Conservation (phyloP, 2,888 invertebrate genomes). For the Caenorhabditis sp. region DNA sequence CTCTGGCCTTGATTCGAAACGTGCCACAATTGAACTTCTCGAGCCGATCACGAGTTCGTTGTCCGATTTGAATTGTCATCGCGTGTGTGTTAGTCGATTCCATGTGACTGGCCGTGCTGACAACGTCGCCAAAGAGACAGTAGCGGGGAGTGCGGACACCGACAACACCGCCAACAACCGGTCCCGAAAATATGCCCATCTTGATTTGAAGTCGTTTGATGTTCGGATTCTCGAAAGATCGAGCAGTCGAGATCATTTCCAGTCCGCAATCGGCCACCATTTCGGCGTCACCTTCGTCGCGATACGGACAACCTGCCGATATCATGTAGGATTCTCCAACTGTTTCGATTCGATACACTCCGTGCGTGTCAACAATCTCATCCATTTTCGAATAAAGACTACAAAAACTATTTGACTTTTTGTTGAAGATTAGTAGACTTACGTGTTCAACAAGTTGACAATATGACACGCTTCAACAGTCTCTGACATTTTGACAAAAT, state of each 20-base stretch:
- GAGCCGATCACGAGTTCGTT: slow-evolving; percentile 47
- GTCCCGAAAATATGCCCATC: slow-evolving; percentile 50
- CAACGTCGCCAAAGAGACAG: slow-evolving; percentile 63
- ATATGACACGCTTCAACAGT: slow-evolving; percentile 96
- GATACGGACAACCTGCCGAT: slow-evolving; percentile 56
- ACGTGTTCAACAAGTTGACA: slow-evolving; percentile 87
- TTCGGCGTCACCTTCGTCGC: slow-evolving; percentile 49
- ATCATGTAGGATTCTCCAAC: slow-evolving; percentile 63
- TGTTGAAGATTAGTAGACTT: slow-evolving; percentile 65
- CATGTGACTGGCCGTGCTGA: slow-evolving; percentile 59
- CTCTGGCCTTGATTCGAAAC: slow-evolving; percentile 28
- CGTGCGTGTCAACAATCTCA: slow-evolving; percentile 87
- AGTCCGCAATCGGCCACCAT: slow-evolving; percentile 57
- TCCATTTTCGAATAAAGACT: slow-evolving; percentile 78
- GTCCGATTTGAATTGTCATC: slow-evolving; percentile 56
- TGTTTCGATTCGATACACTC: slow-evolving; percentile 78
- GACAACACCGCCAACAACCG: slow-evolving; percentile 59
- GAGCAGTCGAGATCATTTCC: slow-evolving; percentile 50
- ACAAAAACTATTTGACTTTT: neutral
- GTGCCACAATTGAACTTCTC: slow-evolving; percentile 45
- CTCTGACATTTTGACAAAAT: slow-evolving; percentile 92
- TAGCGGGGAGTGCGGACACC: slow-evolving; percentile 56
- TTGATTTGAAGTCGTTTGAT: slow-evolving; percentile 43
- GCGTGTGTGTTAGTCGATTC: slow-evolving; percentile 56
- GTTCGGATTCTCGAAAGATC: slow-evolving; percentile 36